phyloP scores from a whole-genome alignment of 2,797 vertebrate genomes.

The Galagoides demidoff region DNA sequence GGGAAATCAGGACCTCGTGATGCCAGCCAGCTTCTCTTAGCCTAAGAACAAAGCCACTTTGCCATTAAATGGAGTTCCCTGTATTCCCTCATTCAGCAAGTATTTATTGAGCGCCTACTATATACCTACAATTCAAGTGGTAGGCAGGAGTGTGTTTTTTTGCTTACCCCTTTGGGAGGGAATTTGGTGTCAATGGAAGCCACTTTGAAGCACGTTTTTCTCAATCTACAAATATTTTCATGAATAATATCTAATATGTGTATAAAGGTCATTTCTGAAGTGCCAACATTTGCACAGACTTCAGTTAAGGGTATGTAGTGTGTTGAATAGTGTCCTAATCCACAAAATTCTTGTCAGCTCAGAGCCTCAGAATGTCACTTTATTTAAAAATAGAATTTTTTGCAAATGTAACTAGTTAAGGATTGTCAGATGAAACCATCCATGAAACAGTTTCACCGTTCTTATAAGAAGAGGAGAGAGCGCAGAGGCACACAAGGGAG shows the following conservation, averaged over 20 bases:
- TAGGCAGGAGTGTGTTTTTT: not conserved
- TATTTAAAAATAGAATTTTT: not conserved
- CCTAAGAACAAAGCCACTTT: not conserved
- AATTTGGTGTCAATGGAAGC: constrained; percentile 21
- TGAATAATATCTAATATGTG: not conserved
- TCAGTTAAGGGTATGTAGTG: not conserved
- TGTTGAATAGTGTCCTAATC: not conserved
- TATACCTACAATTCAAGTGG: not conserved
- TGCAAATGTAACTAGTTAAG: not conserved
- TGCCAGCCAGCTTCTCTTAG: not conserved
- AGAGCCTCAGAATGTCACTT: not conserved
- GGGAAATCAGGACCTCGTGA: not conserved
- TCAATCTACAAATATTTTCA: not conserved
- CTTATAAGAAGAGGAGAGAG: not conserved
- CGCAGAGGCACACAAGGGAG: not conserved
- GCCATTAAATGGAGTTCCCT: not conserved
- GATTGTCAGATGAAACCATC: not conserved
- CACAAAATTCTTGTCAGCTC: not conserved
- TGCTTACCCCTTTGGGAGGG: not conserved
- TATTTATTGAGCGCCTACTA: not conserved
- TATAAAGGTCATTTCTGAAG: constrained; percentile 7
- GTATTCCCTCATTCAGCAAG: not conserved
- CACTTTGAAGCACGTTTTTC: constrained; percentile 11
- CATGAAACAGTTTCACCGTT: too few relatives aligned
- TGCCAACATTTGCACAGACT: not conserved